Evolutionary conservation across 2,797 vertebrate genomes (phyloP), one percentile per base, ranked within the genome.

Genomic region (Coccyzus lansbergi): DNA sequence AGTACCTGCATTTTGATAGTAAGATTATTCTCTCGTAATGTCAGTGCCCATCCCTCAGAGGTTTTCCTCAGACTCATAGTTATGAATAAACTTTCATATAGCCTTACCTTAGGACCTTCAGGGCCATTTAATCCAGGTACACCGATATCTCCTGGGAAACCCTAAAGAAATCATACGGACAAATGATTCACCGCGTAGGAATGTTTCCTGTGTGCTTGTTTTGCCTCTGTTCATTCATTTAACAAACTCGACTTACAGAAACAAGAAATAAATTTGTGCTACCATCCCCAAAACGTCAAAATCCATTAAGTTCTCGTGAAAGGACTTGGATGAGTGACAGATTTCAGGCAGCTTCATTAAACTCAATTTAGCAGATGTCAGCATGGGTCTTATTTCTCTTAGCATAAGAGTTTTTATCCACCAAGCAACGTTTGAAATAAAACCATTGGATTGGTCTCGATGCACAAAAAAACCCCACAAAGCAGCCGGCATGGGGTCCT

Each of bases 131-230:
- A 98, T 79, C 99, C 99, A 92, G 99, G 99, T 82, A 98, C 87
- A 59, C 99, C 99, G 91, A 99, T 99, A 96, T 99, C 99, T 93
- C 99, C 99, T 53, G 99, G 99, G 98, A 99, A 99, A 52, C 99
- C 99, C 99, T 99, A 94, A 86, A 65, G 95, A 97, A 97, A 93
- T 81, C 25, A 95, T 5, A 96, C 26, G 92, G 88, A 92, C 69
- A 92, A 92, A 69, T 78, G 3, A 86, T 72, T 90, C 89, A 65
- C n/a, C 63, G 31, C 20, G 12, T 36, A 87, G 79, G 76, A 91
- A 79, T 31, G 11, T 72, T 88, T 90, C 76, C 51, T 63, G 6
- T 40, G 29, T 14, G 80, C 36, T 70, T 86, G 28, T 88, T 95
- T 81, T 88, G 58, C 83, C 72, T 90, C 44, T 67, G 48, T 83